A percentile compares a stretch with the other conserved stretches of the same genome.
These are phyloP conservation scores for Belonocnema kinseyi DNA, from an alignment of 1,140 invertebrate genomes.

Conservation along the genomic window DNA sequence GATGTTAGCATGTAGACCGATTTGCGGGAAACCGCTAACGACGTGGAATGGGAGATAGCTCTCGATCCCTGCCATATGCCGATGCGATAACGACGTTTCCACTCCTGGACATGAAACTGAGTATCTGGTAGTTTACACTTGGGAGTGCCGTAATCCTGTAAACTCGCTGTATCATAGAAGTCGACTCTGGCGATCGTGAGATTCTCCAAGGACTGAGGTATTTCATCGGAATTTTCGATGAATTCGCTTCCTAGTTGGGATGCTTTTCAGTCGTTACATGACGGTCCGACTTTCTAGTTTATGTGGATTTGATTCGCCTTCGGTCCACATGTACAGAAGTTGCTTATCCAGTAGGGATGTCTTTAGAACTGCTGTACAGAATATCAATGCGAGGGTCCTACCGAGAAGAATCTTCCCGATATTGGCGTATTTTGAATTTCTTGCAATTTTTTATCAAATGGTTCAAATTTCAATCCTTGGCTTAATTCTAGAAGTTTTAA, in stretches of 20 bases:
- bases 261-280: neutral
- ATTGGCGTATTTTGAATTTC: no score
- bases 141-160: constrained; percentile 13
- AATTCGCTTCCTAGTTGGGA: constrained; percentile 1
- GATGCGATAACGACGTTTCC: neutral
- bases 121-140: constrained; percentile 1
- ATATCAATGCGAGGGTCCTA: neutral
- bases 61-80: neutral
- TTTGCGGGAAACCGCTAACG: constrained; percentile 9
- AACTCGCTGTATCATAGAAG: neutral
- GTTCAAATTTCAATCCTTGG: no score
- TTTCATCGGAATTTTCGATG: constrained; percentile 6
- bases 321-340: neutral
- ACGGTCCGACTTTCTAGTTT: neutral
- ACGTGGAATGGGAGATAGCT: neutral
- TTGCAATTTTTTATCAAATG: no score
- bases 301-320: neutral
- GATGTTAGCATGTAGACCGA: neutral
- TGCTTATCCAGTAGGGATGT: neutral
- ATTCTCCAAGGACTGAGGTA: neutral
- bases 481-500: no score
- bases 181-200: neutral
- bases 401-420: no score
- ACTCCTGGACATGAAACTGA: neutral
- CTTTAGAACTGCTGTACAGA: neutral